Evolutionary conservation across 2,797 vertebrate species (phyloP), one percentile per base, ranked within the genome.

Genomic region (Smutsia gigantea): DNA sequence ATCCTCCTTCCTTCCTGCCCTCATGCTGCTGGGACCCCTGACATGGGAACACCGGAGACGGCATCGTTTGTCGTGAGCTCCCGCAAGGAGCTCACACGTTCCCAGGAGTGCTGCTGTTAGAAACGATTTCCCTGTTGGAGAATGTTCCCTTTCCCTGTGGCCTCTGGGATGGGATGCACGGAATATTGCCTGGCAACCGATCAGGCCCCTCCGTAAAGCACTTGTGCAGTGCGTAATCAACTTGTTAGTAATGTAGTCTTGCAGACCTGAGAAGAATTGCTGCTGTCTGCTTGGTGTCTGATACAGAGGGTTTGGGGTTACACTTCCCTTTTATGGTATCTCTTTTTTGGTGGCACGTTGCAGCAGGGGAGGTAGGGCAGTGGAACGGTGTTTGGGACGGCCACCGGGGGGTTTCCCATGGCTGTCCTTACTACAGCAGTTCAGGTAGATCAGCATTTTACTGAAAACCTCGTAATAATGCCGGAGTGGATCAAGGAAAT

Each of bases 361-460:
- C 83, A 55, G 46, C 78, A 10, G 78, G 57, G 46, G 85, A 84
- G 91, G 57, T 21, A 25, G 94, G 79, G 90, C 85, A 74, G 66
- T 82, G 90, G 89, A 8, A 42, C 96, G 21, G 0, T 88, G 66
- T 88, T 94, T 46, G 53, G 94, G 86, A 90, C 46, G 31, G 25
- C 82, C 64, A 0, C 3, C 59, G 94, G 96, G 59, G 84, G 2
- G 12, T 63, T 64, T 69, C 75, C 10, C 55, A 49, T 68, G 29
- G 57, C 64, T 46, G 31, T 42, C 42, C 74, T 84, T 9, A 4
- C 82, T 51, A 1, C 17, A 13, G 37, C 14, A 13, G 86, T 25
- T 64, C 71, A 64, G 25, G n/a, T 27, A 66, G 37, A 39, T 2
- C 0, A 14, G 53, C 1, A 0, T 34, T 4, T 59, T n/a, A 55